Evolutionary conservation across 2,113 vertebrate species (phyloP).

Genomic region (Brachirus orientalis): DNA sequence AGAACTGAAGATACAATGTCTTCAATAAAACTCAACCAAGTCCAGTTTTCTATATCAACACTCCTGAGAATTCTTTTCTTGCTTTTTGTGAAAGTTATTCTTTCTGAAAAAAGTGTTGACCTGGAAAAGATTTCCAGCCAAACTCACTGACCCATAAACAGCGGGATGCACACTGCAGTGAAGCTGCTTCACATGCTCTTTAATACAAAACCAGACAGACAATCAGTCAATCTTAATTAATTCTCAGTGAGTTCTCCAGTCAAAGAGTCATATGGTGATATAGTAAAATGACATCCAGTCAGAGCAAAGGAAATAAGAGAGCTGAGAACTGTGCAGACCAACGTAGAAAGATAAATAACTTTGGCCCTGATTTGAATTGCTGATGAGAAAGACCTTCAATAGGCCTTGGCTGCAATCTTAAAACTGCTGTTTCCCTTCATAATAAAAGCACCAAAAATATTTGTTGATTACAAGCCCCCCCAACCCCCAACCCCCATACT

Average conservation of each 20-base stretch:
- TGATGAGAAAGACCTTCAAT: conserved; percentile 54
- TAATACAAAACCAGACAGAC: conserved; percentile 45
- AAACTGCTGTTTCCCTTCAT: conserved; percentile 40
- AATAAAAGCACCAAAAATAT: conserved; percentile 17
- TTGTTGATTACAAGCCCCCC: not conserved
- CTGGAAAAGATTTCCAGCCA: conserved; percentile 48
- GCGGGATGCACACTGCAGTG: conserved; percentile 29
- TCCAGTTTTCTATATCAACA: too few species aligned
- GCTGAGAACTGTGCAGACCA: conserved; percentile 18
- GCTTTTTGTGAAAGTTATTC: conserved; percentile 16
- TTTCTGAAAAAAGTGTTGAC: conserved; percentile 28
- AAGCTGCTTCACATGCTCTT: conserved; percentile 9
- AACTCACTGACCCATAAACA: conserved; percentile 63
- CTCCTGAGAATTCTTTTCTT: not conserved
- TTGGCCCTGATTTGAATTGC: conserved; percentile 63
- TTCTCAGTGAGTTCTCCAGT: conserved; percentile 44
- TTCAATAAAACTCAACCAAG: too few species aligned
- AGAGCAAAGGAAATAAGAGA: conserved; percentile 41
- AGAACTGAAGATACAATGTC: too few species aligned
- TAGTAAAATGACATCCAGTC: conserved; percentile 53
- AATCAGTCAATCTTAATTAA: conserved; percentile 40
- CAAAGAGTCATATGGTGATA: conserved; percentile 46
- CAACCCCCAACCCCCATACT: not conserved
- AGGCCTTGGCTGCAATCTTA: conserved; percentile 27
- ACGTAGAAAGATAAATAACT: conserved; percentile 46